Base-by-base conservation (phyloP, 2,113 vertebrate genomes). In the Limanda limanda region DNA sequence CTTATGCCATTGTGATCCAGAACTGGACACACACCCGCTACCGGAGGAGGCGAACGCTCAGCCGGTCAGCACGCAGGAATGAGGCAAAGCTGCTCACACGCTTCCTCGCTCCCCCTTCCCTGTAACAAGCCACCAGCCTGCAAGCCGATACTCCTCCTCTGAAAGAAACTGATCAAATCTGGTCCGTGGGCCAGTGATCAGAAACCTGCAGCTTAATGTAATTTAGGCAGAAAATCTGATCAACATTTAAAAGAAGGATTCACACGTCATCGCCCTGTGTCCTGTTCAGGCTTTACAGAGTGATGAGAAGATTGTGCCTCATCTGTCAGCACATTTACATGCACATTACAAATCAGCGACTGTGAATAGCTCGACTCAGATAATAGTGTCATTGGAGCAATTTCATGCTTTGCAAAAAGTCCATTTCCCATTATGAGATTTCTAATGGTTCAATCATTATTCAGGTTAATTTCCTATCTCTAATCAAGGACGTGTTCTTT, bases 21-120 rank as follows among this genome's bases (percentile, higher is more conserved):
- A 88, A 21, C 59, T 63, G 40, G 83, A 83, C 60, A 73, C 87
- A 12, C 83, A 84, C 21, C 6, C 59, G 15, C 69, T 52, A 2
- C 66, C 63, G 7, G 76, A 57, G 13, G 92, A 83, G 82, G 84
- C 72, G 2, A 45, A 35, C 31, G 12, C 80, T 47, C 78, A 27
- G 25, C 57, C 86, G 4, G 45, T 91, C 67, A 27, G 68, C 0
- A 78, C 71, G 5, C 92, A 89, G 85, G 89, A 94, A 69, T 95
- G 89, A 94, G 67, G 52, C 37, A 13, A 23, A 15, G 20, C 74
- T 48, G 66, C 76, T 81, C 74, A 31, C 64, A n/a, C 2, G 27
- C 23, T 77, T 57, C 66, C 60, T 35, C 40, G 3, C 40, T 25
- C 27, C 48, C 20, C 20, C 14, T 25, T 15, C 51, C 71, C 37